Base-by-base conservation (phyloP, 2,797 vertebrate genomes). In the Distichodus sexfasciatus region DNA sequence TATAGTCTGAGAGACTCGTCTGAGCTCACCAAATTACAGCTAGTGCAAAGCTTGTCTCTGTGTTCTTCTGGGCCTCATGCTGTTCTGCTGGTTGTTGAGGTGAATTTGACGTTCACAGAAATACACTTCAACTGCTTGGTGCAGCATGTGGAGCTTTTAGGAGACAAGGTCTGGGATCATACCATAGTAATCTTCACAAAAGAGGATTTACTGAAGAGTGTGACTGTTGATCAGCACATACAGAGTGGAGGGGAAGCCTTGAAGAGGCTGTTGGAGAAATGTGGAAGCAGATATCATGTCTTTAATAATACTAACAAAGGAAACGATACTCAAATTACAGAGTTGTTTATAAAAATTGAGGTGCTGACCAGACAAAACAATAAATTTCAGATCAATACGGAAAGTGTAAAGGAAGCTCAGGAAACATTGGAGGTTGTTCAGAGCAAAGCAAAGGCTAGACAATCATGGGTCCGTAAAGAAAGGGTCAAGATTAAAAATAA, bases 201-300 rank as follows among this genome's bases (percentile, higher is more conserved):
- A 26, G 50, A 28, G 7, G 43, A 69, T 24, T 11, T 3, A 11
- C 12, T 75, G n/a, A 17, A 17, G 12, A 2, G 2, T 6, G 28
- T 53, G 17, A 15, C 17, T 6, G 35, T 74, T 26, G 17, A 67
- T 31, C 8, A 41, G 17, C 14, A 11, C 4, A 60, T 68, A 15
- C 24, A 35, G 9, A 28, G 14, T 0, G 6, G 15, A 0, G 3
- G 38, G 8, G 23, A 40, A 6, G 33, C 57, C 1, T 65, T 68
- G 9, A 41, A 47, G n/a, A 35, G 23, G 9, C n/a, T 74, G 19
- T n/a, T 74, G 17, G 19, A 68, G 6, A 74, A 68, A 47, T 74
- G 64, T 67, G 57, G 15, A 28, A 50, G 28, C 47, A 50, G 47
- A n/a, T 50, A 50, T 50, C 47, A 28, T 23, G 12, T 50, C 19